A percentile compares a stretch with the other conserved stretches of the same genome.
Evolutionary conservation across 2,888 invertebrate genomes (phyloP).

Genomic region (Dryomyza anilis): DNA sequence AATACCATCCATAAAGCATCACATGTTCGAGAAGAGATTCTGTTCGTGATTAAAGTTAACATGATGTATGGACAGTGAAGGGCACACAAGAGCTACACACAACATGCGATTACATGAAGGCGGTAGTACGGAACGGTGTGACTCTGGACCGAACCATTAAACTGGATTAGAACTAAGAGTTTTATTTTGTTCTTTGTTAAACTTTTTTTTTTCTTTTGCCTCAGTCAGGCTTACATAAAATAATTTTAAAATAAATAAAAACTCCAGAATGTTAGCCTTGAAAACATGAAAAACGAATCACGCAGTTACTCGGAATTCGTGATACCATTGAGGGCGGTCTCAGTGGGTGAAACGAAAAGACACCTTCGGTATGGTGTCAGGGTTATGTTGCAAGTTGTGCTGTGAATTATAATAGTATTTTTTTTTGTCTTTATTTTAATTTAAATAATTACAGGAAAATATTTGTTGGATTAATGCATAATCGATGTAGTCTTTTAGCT

Average conservation of each 20-base stretch:
- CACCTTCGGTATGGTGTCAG: not conserved
- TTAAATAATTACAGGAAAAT: slow-evolving; percentile 30
- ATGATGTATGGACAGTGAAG: slow-evolving; percentile 27
- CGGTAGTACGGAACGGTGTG: not conserved
- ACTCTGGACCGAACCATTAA: not conserved
- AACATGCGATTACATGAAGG: slow-evolving; percentile 11
- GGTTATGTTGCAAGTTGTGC: not conserved
- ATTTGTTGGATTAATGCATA: slow-evolving; percentile 34
- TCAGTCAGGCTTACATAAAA: not conserved
- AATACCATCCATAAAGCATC: slow-evolving; percentile 27
- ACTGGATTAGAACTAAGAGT: slow-evolving; percentile 2
- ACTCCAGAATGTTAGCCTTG: slow-evolving; percentile 11
- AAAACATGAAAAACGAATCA: slow-evolving; percentile 22
- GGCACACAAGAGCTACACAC: not conserved
- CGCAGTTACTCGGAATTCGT: not conserved
- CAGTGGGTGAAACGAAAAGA: not conserved
- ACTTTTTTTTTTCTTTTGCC: not conserved
- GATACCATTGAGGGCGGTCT: slow-evolving; percentile 3
- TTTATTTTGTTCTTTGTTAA: not conserved
- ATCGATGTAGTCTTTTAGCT: slow-evolving; percentile 34
- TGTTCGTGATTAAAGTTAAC: slow-evolving; percentile 34
- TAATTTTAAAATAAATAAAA: not conserved
- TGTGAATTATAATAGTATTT: not conserved
- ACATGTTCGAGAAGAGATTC: slow-evolving; percentile 30
- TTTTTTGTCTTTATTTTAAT: slow-evolving; percentile 1